Evolutionary conservation across 2,888 invertebrate genomes (phyloP).

Genomic region (Drymonia ruficornis): DNA sequence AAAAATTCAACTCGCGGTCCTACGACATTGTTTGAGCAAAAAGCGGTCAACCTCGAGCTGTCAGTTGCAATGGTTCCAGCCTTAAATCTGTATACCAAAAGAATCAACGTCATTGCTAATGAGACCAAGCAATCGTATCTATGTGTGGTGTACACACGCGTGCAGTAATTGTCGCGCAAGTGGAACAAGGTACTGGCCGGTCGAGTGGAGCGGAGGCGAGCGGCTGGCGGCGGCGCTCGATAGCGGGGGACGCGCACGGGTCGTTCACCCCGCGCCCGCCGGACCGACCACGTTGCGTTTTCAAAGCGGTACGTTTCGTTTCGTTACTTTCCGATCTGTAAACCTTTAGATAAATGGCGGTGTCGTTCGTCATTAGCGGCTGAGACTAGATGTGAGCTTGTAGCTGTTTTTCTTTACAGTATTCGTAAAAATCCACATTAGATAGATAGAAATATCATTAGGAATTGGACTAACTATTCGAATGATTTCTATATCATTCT

Average conservation of each 20-base stretch:
- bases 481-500: no score
- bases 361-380: slow-evolving; percentile 30
- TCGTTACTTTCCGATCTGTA: slow-evolving; percentile 52
- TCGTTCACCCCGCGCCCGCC: slow-evolving; percentile 70
- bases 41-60: no score
- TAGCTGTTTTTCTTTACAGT: not conserved
- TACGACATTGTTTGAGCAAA: no score
- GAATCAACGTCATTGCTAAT: no score
- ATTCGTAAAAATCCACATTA: no score
- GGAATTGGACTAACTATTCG: no score
- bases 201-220: slow-evolving; percentile 41
- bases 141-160: slow-evolving; percentile 34
- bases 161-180: slow-evolving; percentile 50
- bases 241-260: slow-evolving; percentile 75
- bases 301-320: slow-evolving; percentile 32
- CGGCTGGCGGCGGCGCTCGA: slow-evolving; percentile 59
- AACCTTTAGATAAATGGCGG: slow-evolving; percentile 41
- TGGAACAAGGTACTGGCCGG: slow-evolving; percentile 44
- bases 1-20: no score
- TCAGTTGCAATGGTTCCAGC: no score
- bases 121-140: slow-evolving; percentile 27
- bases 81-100: no score
- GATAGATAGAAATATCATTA: no score
- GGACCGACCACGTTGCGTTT: slow-evolving; percentile 57
- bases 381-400: slow-evolving; percentile 5